Conservation (phyloP, 2,797 vertebrate genomes). For the Chaunax sp. region DNA sequence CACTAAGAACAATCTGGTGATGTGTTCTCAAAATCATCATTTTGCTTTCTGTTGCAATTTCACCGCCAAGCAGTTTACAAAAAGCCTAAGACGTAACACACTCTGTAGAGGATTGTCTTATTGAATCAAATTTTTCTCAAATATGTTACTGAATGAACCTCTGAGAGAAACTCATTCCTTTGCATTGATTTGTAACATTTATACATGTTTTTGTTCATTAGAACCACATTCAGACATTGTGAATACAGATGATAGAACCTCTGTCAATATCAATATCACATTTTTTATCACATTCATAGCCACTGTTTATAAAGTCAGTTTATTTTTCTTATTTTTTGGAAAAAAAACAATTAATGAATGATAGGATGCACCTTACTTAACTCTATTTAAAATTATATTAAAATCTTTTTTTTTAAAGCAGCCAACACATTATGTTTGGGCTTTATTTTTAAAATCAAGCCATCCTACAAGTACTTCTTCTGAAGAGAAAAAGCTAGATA, state of each 20-base stretch:
- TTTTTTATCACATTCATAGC: not conserved
- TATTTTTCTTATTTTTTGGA: no score
- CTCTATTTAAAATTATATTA: no score
- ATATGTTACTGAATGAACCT: slow-evolving; percentile 25
- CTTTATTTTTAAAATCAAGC: no score
- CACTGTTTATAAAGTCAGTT: no score
- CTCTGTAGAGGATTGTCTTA: not conserved
- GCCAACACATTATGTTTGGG: no score
- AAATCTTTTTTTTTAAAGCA: not conserved
- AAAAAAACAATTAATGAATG: no score
- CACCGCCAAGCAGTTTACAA: slow-evolving; percentile 23
- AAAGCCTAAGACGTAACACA: slow-evolving; percentile 1
- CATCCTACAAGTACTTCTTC: no score
- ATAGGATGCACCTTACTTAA: not conserved
- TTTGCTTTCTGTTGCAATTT: slow-evolving; percentile 43
- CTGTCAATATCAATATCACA: not conserved
- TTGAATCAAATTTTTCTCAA: slow-evolving; percentile 21
- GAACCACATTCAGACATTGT: not conserved
- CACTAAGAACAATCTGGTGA: slow-evolving; percentile 29
- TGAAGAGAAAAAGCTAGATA: not conserved
- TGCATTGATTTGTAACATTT: not conserved
- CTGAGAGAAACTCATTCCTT: not conserved
- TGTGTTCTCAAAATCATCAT: slow-evolving; percentile 41
- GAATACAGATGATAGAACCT: not conserved
- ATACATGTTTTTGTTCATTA: not conserved